These are phyloP conservation scores for Schizopygopsis malacanthus DNA, from an alignment of 2,797 vertebrate genomes.

Conservation along the genomic window DNA sequence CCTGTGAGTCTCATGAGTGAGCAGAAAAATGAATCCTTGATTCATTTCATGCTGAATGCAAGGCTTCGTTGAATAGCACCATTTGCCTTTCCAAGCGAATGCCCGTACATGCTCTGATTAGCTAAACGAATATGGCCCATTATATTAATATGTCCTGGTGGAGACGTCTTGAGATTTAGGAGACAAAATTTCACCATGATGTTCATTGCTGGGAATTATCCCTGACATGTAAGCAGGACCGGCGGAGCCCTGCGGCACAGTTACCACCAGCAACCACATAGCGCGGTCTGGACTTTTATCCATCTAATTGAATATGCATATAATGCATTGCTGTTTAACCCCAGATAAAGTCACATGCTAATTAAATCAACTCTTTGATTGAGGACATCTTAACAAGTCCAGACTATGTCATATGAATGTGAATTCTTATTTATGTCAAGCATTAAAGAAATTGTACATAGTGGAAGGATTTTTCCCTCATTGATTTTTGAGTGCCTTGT, in stretches of 20 bases:
- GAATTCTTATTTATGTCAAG: slow-evolving; percentile 38
- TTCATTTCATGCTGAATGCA: slow-evolving; percentile 76
- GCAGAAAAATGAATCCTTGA: slow-evolving; percentile 74
- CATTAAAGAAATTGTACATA: slow-evolving; percentile 12
- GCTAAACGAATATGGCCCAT: slow-evolving; percentile 79
- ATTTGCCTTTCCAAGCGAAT: slow-evolving; percentile 81
- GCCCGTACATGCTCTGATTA: slow-evolving; percentile 80
- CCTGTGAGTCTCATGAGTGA: slow-evolving; percentile 68
- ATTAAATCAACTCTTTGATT: slow-evolving; percentile 63
- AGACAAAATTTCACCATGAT: slow-evolving; percentile 70
- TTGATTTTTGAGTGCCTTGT: not conserved
- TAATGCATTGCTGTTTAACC: slow-evolving; percentile 62
- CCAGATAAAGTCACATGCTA: slow-evolving; percentile 50
- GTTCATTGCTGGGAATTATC: slow-evolving; percentile 78
- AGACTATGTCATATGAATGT: slow-evolving; percentile 16
- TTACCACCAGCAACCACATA: slow-evolving; percentile 77
- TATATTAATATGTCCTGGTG: slow-evolving; percentile 77
- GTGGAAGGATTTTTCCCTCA: not conserved
- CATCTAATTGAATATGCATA: slow-evolving; percentile 72
- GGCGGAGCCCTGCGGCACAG: slow-evolving; percentile 77
- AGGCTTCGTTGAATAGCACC: slow-evolving; percentile 80
- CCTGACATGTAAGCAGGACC: slow-evolving; percentile 72
- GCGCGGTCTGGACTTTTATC: slow-evolving; percentile 78
- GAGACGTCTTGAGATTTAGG: slow-evolving; percentile 65
- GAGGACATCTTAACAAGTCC: slow-evolving; percentile 54